Evolutionary conservation across 2,113 vertebrate species (phyloP), one percentile per base, ranked within the genome.

Genomic region (Orthonyx spaldingii): DNA sequence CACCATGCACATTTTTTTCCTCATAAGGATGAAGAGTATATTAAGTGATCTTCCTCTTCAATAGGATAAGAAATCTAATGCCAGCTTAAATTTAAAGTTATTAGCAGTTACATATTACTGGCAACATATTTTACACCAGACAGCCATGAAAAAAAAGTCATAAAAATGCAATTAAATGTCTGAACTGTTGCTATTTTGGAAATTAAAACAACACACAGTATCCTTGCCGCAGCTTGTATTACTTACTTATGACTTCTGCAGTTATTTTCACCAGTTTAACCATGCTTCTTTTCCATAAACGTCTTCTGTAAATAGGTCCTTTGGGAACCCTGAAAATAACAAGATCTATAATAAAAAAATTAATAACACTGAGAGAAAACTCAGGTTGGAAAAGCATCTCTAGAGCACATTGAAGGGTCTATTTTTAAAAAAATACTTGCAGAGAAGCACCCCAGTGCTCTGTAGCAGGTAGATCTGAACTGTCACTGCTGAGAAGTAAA

Each of bases 321-420:
- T 32, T 42, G 97, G 97, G 98, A 97, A 96, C 97, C 96, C 95
- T 98, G 97, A 98, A 98, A 98, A 98, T 98, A 98, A 98, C 97
- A 98, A 98, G 98, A 98, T 98, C 97, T 97, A 94, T 97, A 98
- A 97, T 97, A 98, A 98, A 98, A 97, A 98, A 98, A 98, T 98
- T 98, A 98, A 98, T 98, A 98, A 98, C 96, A 96, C 92, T 95
- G 93, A 96, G 94, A 97, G 96, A 96, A 97, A 96, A 94, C 92
- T 97, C 77, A 94, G 57, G 93, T 93, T 96, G 96, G 96, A 95
- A 97, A 87, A 93, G 89, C 87, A 57, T 57, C 97, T 97, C 95
- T 69, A 96, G 87, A 97, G 91, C 86, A 93, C 93, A 95, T 97
- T 97, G 97, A 97, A 90, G 88, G 60, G 92, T 92, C 87, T 93